Evolutionary conservation across 2,888 invertebrate genomes (phyloP), one percentile per base, ranked within the genome.

Genomic region (Diarsia dahlii): DNA sequence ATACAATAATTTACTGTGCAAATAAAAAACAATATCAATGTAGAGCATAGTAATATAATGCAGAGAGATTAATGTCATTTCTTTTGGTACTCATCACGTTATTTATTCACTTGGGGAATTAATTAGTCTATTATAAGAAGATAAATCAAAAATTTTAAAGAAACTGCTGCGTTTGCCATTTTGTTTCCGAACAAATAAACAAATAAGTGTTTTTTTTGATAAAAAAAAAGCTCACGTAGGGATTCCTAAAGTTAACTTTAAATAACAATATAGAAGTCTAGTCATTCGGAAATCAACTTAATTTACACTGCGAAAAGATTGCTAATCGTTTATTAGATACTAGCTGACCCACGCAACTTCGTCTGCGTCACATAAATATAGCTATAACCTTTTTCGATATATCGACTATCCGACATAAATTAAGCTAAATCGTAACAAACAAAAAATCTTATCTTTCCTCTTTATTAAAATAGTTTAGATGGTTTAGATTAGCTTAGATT

Each of bases 1-100:
- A 74, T 48, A 39, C 28, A 80, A 54, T 74, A 73, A 60, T 62
- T 62, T 20, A 34, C 50, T 76, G 23, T 69, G 9, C 15, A 70
- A 70, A 79, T 54, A 39, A 80, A 71, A 58, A 58, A 58, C 28
- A 76, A 60, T 39, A 52, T 73, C 20, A 52, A 46, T 60, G 52
- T 50, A 12, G 8, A 48, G 46, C 58, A 56, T 45, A 39, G 39
- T 39, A n/a, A 45, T 18, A 66, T 34, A 63, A 63, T 28, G 18
- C 3, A 58, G n/a, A 56, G 39, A 71, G 39, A 71, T 71, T 50
- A 65, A 64, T 23, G 12, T 52, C 20, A 48, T 48, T 23, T 54
- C 23, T 39, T 64, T 20, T 67, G 34, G 45, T n/a, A 15, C 20
- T 74, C 20, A 39, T 34, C n/a, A 20, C 39, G 18, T 9, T 56